phyloP scores from a whole-genome alignment of 2,113 vertebrate genomes.

The Girardinichthys multiradiatus region DNA sequence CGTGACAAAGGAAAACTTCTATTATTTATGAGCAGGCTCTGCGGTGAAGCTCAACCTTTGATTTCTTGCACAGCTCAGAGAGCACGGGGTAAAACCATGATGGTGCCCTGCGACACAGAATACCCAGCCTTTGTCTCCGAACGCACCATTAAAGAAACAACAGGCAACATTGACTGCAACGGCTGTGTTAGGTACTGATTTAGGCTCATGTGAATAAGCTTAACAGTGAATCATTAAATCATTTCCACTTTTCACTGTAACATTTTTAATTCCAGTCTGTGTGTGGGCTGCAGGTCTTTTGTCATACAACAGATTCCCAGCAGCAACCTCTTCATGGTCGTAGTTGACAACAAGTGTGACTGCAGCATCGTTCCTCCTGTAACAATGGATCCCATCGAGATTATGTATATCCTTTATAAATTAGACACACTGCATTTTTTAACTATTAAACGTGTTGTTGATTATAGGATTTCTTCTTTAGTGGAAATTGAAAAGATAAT shows the following conservation, averaged over 20 bases:
- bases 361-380: conserved; percentile 88
- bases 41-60: conserved; percentile 24
- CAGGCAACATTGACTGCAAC: conserved; percentile 91
- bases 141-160: conserved; percentile 97
- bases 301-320: conserved; percentile 99
- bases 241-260: not conserved
- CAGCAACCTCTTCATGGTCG: conserved; percentile 99
- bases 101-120: conserved; percentile 96
- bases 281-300: conserved; percentile 87
- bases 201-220: not conserved
- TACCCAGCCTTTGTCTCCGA: conserved; percentile 98
- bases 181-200: conserved; percentile 89
- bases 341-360: conserved; percentile 95
- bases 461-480: not conserved
- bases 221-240: conserved; percentile 7
- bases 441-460: not conserved
- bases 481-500: not conserved
- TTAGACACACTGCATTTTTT: not conserved
- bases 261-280: not conserved
- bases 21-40: not conserved
- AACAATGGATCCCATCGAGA: conserved; percentile 97
- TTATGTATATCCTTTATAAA: conserved; percentile 95
- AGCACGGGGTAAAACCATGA: conserved; percentile 85
- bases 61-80: conserved; percentile 85
- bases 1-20: not conserved